Conservation (phyloP, 2,797 vertebrate genomes). For the Percopsis omiscomaycus region DNA sequence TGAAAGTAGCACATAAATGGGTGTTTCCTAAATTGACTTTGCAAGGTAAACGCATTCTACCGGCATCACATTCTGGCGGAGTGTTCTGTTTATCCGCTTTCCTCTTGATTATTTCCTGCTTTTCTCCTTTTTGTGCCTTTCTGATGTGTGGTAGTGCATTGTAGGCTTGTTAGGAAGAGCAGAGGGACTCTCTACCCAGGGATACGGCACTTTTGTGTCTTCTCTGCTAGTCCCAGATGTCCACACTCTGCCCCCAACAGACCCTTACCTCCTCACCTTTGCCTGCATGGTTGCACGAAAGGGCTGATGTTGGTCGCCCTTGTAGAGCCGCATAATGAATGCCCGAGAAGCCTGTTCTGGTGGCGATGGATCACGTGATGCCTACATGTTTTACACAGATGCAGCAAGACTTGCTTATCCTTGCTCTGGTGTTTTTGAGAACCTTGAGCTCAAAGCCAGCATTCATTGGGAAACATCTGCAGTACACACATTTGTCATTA, state of each 20-base stretch:
- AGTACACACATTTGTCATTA: no score
- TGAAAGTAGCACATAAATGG: neutral
- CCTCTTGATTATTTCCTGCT: constrained; percentile 41
- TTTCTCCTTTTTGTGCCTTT: constrained; percentile 12
- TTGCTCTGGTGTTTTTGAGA: no score
- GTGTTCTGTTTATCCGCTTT: constrained; percentile 35
- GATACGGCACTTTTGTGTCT: constrained; percentile 35
- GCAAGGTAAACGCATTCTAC: constrained; percentile 11
- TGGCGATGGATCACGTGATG: neutral
- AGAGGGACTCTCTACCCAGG: constrained; percentile 29
- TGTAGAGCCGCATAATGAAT: constrained; percentile 33
- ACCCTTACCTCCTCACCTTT: constrained; percentile 7
- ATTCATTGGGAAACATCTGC: no score
- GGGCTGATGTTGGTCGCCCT: constrained; percentile 5
- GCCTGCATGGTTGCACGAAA: constrained; percentile 31
- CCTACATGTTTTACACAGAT: no score
- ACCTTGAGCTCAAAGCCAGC: no score
- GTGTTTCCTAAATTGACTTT: constrained; percentile 11
- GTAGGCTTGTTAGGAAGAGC: constrained; percentile 6
- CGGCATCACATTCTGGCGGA: no score
- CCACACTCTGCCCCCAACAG: neutral
- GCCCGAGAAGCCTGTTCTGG: neutral
- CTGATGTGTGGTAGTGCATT: constrained; percentile 31
- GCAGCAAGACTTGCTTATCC: no score
- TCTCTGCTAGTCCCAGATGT: constrained; percentile 23